phyloP scores from a whole-genome alignment of 1,140 invertebrate species.

The Trachymyrmex septentrionalis region DNA sequence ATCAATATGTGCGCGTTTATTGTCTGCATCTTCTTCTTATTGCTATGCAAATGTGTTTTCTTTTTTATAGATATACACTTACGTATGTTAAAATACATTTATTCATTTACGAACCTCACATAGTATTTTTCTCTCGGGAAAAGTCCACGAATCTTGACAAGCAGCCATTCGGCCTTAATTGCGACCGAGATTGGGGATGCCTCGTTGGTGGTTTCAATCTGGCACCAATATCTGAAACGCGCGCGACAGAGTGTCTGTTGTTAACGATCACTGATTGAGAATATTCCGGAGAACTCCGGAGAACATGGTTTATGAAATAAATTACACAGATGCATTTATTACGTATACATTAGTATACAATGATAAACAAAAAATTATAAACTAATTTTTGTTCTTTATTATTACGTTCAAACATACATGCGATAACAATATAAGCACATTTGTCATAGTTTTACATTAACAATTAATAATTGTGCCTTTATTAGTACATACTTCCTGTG shows the following conservation, averaged over 20 bases:
- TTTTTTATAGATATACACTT: not conserved
- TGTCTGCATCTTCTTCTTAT: not conserved
- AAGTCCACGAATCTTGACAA: not conserved
- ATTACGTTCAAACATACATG: not conserved
- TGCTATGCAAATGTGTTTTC: not conserved
- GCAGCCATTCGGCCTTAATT: slow-evolving; percentile 25
- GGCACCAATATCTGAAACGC: slow-evolving; percentile 20
- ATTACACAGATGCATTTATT: not conserved
- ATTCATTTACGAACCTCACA: not conserved
- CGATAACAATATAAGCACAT: not conserved
- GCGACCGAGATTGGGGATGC: slow-evolving; percentile 21
- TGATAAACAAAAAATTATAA: not conserved
- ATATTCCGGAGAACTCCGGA: slow-evolving; percentile 23
- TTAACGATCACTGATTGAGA: slow-evolving; percentile 23
- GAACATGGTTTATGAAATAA: slow-evolving; percentile 2
- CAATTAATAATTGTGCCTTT: not conserved
- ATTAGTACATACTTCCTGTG: not conserved
- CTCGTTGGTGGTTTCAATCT: slow-evolving; percentile 2
- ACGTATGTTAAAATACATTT: slow-evolving; percentile 16
- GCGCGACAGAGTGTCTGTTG: not conserved
- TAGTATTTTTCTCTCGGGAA: slow-evolving; percentile 11
- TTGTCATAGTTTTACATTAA: not conserved
- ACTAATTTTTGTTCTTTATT: not conserved
- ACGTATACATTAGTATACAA: not conserved
- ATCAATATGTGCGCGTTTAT: not conserved